These are phyloP conservation scores for Brachionus asplanchnoidis DNA, from an alignment of 1,140 invertebrate species.

Conservation along the genomic window DNA sequence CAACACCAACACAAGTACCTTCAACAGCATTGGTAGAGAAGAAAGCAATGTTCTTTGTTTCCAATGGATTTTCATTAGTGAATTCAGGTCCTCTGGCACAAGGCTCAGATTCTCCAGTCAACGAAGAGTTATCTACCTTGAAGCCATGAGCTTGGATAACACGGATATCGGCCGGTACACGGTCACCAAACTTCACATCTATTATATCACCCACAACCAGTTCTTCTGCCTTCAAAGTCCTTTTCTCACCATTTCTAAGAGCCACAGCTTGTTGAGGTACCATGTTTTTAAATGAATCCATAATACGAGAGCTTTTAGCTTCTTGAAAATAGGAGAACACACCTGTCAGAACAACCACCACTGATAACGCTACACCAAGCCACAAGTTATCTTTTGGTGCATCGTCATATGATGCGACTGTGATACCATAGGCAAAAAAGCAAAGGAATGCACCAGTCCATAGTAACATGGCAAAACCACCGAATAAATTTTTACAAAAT, in stretches of 20 bases:
- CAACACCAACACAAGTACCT: slow-evolving; percentile 80
- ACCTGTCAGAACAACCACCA: slow-evolving; percentile 57
- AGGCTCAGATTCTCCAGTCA: slow-evolving; percentile 71
- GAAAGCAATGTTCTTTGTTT: slow-evolving; percentile 69
- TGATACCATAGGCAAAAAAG: slow-evolving; percentile 91
- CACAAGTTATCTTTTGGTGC: slow-evolving; percentile 77
- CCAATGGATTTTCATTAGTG: slow-evolving; percentile 66
- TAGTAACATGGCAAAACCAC: slow-evolving; percentile 87
- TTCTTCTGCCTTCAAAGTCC: slow-evolving; percentile 66
- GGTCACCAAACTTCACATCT: slow-evolving; percentile 73
- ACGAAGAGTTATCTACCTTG: slow-evolving; percentile 68
- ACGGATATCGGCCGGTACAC: slow-evolving; percentile 78
- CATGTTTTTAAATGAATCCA: slow-evolving; percentile 66
- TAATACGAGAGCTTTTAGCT: slow-evolving; percentile 67
- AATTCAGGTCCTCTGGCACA: slow-evolving; percentile 62
- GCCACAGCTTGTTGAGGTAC: slow-evolving; percentile 77
- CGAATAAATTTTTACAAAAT: slow-evolving; percentile 94
- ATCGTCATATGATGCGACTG: slow-evolving; percentile 77
- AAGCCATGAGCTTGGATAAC: slow-evolving; percentile 67
- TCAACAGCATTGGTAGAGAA: slow-evolving; percentile 68
- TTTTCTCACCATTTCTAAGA: slow-evolving; percentile 84
- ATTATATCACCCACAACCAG: slow-evolving; percentile 75
- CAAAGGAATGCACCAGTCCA: slow-evolving; percentile 96
- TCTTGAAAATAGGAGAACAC: slow-evolving; percentile 58
- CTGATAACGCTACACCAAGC: slow-evolving; percentile 54